Conservation (phyloP, 2,797 vertebrate genomes). For the Epinephelus malabaricus region DNA sequence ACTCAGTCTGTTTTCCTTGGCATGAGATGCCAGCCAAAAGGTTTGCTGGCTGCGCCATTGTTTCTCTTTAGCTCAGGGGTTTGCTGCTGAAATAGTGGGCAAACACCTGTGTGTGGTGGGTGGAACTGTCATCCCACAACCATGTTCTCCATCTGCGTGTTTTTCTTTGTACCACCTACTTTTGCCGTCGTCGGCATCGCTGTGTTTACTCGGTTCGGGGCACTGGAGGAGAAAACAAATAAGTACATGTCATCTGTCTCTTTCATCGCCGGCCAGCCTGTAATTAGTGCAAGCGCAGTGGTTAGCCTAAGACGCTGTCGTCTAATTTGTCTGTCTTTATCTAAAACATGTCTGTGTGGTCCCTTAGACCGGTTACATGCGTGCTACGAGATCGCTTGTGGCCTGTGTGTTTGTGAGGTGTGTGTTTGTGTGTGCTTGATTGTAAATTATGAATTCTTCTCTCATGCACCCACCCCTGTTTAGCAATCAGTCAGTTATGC, state of each 20-base stretch:
- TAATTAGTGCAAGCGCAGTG: slow-evolving; percentile 86
- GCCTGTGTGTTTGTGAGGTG: slow-evolving; percentile 78
- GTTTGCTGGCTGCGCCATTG: slow-evolving; percentile 71
- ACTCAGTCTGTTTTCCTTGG: slow-evolving; percentile 77
- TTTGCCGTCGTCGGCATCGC: slow-evolving; percentile 54
- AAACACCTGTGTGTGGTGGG: slow-evolving; percentile 80
- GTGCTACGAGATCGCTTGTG: slow-evolving; percentile 75
- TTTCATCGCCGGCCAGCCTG: slow-evolving; percentile 83
- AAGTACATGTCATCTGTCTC: slow-evolving; percentile 81
- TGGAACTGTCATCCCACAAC: slow-evolving; percentile 50
- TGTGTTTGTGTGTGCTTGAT: slow-evolving; percentile 68
- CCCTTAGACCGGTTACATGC: slow-evolving; percentile 68
- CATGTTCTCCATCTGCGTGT: slow-evolving; percentile 35
- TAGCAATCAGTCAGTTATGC: slow-evolving; percentile 82
- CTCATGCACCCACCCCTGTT: slow-evolving; percentile 75
- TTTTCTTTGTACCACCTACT: slow-evolving; percentile 56
- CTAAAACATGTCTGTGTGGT: slow-evolving; percentile 88
- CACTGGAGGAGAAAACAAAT: slow-evolving; percentile 80
- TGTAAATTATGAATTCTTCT: slow-evolving; percentile 81
- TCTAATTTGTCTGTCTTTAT: slow-evolving; percentile 91
- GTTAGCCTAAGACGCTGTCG: slow-evolving; percentile 84
- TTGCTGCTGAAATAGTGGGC: slow-evolving; percentile 52
- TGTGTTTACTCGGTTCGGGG: slow-evolving; percentile 76
- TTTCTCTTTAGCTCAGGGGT: slow-evolving; percentile 73
- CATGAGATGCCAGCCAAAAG: slow-evolving; percentile 58